Conservation (phyloP, 2,113 vertebrate species). For the Sinocyclocheilus maitianheensis region DNA sequence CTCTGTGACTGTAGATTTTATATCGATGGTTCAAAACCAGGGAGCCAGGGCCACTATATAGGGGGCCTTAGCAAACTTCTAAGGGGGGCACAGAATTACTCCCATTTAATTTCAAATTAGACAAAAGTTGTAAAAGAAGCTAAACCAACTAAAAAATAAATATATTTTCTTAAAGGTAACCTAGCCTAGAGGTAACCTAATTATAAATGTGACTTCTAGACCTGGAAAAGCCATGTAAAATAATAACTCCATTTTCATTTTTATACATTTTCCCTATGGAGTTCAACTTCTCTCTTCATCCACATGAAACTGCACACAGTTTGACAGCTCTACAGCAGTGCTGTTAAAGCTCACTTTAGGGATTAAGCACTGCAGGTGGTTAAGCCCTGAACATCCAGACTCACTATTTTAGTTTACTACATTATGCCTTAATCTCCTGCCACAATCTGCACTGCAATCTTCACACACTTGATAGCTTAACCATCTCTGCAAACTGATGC, state of each 20-base stretch:
- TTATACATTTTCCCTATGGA: background rate
- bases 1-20: background rate
- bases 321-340: background rate
- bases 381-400: constrained; percentile 7
- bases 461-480: background rate
- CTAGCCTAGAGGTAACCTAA: background rate
- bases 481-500: background rate
- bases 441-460: background rate
- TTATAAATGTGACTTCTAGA: background rate
- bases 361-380: background rate
- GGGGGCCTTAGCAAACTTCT: background rate
- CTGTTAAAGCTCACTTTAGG: constrained; percentile 2
- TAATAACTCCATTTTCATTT: background rate
- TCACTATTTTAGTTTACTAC: constrained; percentile 5
- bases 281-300: background rate
- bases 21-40: background rate
- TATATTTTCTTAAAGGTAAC: no score
- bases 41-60: background rate
- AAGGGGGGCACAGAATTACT: background rate
- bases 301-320: background rate
- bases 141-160: background rate
- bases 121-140: background rate
- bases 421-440: constrained; percentile 29
- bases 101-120: background rate
- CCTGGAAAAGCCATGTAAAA: background rate